Evolutionary conservation across 2,113 vertebrate genomes (phyloP), one percentile per base, ranked within the genome.

Genomic region (Tamias sibiricus): DNA sequence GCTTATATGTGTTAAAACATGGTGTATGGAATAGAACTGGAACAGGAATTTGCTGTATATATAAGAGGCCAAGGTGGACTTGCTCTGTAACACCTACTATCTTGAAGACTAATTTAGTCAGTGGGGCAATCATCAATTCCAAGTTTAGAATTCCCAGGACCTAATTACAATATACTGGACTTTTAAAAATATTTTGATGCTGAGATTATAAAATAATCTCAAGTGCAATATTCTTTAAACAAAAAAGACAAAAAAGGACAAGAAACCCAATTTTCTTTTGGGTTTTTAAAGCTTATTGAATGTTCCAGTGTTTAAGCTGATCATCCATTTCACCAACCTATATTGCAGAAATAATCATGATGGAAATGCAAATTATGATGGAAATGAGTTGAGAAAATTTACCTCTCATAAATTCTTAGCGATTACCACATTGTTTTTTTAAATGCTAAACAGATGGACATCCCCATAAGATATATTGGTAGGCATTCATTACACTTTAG

Each of bases 161-260:
- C 2, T 49, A n/a, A 22, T 44, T n/a, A 47, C 22, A 32, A 35
- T 17, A 35, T 16, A 17, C 35, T n/a, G 40, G 16, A 1, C 1
- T 72, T 94, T 79, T 62, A 6, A 71, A 81, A 20, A 90, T 89
- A 47, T 59, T 94, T 96, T 92, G 6, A 75, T 68, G 90, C 68
- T 84, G 54, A 85, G 7, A 1, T 44, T 84, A 2, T 12, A 0
- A 95, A 94, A 66, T 20, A 74, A 54, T 16, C 6, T 77, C 28
- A 83, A 49, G 57, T 32, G 5, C 2, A 64, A 28, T 28, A 35
- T 30, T 62, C 62, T 83, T 54, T 32, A 71, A 88, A 37, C 19
- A 11, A 74, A 6, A 84, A 69, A n/a, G 2, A 35, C 1, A 66
- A 57, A 90, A 87, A 75, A 85, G 16, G 1, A 28, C 16, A 88